A percentile compares a stretch with the other conserved stretches of the same genome.
These are phyloP conservation scores for Leuciscus waleckii DNA, from an alignment of 2,797 vertebrate genomes.

Conservation along the genomic window DNA sequence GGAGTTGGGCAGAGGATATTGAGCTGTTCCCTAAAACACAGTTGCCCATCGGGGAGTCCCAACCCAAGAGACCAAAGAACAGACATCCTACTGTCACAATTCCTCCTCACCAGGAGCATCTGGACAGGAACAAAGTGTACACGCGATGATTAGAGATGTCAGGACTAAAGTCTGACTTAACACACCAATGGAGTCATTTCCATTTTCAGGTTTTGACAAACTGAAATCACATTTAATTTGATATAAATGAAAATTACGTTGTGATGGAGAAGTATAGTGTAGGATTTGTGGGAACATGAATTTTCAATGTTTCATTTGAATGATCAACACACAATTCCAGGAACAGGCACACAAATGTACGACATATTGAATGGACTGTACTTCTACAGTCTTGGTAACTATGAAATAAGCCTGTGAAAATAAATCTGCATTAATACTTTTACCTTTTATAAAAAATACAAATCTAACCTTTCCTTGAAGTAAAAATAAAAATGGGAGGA, in stretches of 20 bases:
- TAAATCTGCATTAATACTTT: background rate
- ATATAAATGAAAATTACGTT: background rate
- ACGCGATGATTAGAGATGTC: background rate
- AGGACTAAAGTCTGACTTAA: background rate
- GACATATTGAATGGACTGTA: background rate
- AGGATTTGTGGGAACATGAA: background rate
- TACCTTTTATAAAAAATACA: no score
- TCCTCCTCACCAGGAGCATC: slow-evolving; percentile 40
- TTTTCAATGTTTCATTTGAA: slow-evolving; percentile 8
- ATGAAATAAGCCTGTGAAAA: background rate
- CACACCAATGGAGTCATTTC: background rate
- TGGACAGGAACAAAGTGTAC: slow-evolving; percentile 36
- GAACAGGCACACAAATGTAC: background rate
- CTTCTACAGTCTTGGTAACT: background rate
- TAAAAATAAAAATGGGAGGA: no score
- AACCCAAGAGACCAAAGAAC: slow-evolving; percentile 57
- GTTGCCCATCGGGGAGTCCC: slow-evolving; percentile 49
- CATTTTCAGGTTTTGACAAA: background rate
- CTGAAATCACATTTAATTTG: background rate
- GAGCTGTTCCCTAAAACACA: slow-evolving; percentile 71
- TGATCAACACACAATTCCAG: background rate
- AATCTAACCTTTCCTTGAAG: no score
- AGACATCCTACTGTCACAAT: slow-evolving; percentile 61
- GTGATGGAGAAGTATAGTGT: background rate
- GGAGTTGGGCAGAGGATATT: slow-evolving; percentile 65